A percentile compares a stretch with the other conserved stretches of the same genome.
These are phyloP conservation scores for Chaetorhynchus papuensis DNA, from an alignment of 2,113 vertebrate genomes.

Conservation along the genomic window DNA sequence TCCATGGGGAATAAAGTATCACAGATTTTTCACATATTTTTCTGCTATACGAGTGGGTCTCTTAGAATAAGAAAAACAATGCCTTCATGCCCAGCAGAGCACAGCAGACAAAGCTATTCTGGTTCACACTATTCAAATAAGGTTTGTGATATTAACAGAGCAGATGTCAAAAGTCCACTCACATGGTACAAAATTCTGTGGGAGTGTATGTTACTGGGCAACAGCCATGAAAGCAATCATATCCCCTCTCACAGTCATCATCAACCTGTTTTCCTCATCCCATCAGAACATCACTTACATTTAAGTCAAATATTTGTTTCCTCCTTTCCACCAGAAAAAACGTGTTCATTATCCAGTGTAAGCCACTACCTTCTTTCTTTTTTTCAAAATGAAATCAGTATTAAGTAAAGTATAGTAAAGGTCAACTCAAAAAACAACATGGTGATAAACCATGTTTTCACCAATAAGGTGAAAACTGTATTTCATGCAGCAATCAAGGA, in stretches of 20 bases:
- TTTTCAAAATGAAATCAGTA: not conserved
- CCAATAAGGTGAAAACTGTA: not conserved
- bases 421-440: not conserved
- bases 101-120: not conserved
- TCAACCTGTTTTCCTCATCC: not conserved
- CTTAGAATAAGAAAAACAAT: not conserved
- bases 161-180: not conserved
- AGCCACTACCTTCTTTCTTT: not conserved
- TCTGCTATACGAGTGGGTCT: not conserved
- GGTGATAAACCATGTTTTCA: no score
- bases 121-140: not conserved
- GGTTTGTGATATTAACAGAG: not conserved
- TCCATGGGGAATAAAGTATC: not conserved
- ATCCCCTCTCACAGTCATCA: not conserved
- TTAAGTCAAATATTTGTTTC: not conserved
- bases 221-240: not conserved
- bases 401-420: not conserved
- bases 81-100: not conserved
- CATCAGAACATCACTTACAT: not conserved
- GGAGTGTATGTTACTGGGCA: not conserved
- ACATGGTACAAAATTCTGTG: not conserved
- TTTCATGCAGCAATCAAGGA: not conserved
- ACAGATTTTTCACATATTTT: not conserved
- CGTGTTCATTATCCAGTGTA: not conserved
- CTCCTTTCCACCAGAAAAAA: not conserved